These are phyloP conservation scores for Pagrus major DNA, from an alignment of 2,113 vertebrate genomes.

Conservation along the genomic window DNA sequence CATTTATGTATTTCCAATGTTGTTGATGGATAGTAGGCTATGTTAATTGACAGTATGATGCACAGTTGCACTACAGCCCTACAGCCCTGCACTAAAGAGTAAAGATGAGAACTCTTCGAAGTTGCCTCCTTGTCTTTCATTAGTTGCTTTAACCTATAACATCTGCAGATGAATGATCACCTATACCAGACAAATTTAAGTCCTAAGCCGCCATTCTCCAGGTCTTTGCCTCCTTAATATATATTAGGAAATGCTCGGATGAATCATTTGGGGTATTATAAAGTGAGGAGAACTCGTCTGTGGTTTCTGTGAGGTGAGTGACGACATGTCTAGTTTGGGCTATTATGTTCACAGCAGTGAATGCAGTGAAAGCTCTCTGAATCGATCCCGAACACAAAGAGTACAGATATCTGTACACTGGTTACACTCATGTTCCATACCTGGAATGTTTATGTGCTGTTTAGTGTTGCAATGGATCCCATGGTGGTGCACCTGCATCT, in stretches of 20 bases:
- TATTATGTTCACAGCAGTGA: constrained; percentile 11
- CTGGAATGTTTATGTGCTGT: neutral
- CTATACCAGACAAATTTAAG: too few relatives aligned
- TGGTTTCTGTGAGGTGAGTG: constrained; percentile 24
- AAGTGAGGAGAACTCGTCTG: constrained; percentile 18
- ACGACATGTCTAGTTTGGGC: constrained; percentile 14
- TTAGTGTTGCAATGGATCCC: constrained; percentile 14
- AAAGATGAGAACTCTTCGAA: too few relatives aligned
- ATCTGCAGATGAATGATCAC: too few relatives aligned
- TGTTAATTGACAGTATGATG: too few relatives aligned
- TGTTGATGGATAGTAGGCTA: too few relatives aligned
- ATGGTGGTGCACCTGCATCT: constrained; percentile 38
- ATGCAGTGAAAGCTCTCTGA: neutral
- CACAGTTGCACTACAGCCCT: too few relatives aligned
- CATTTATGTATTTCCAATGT: too few relatives aligned
- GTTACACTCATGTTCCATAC: neutral
- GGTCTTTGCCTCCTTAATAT: neutral
- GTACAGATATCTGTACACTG: neutral
- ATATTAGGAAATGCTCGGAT: constrained; percentile 19
- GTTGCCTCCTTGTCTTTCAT: too few relatives aligned
- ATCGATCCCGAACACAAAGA: neutral
- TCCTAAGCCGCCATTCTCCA: too few relatives aligned
- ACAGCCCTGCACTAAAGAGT: too few relatives aligned
- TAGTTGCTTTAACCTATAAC: too few relatives aligned
- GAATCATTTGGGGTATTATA: constrained; percentile 5